Percentiles rank a stretch among this genome's conserved stretches.
Conservation (phyloP, 2,888 invertebrate species). For the Anaspis maculata region DNA sequence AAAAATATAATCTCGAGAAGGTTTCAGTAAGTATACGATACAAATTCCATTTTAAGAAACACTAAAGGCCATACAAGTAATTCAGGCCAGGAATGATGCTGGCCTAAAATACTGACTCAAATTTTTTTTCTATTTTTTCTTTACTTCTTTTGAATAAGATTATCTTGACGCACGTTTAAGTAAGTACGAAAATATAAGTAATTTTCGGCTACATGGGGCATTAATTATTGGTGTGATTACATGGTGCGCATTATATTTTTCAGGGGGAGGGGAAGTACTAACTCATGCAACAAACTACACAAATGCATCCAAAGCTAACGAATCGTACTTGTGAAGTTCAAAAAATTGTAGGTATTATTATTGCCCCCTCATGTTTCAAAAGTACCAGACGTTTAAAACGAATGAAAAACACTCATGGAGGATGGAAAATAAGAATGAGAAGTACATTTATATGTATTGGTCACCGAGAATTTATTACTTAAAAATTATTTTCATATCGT, state of each 20-base stretch:
- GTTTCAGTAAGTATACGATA: conserved; percentile 36
- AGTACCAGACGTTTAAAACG: no score
- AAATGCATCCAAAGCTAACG: no score
- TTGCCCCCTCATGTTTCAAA: no score
- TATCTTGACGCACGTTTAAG: conserved; percentile 53
- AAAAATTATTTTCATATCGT: conserved; percentile 18
- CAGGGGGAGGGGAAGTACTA: no score
- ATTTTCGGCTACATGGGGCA: conserved; percentile 30
- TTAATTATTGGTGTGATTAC: conserved; percentile 33
- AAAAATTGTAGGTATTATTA: no score
- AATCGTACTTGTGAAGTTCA: no score
- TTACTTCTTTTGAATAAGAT: conserved; percentile 25
- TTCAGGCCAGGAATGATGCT: conserved; percentile 34
- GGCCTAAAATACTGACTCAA: no score
- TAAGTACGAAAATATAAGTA: conserved; percentile 53
- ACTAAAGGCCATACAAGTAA: conserved; percentile 31
- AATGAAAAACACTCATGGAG: no score
- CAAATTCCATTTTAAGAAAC: conserved; percentile 31
- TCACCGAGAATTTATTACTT: conserved; percentile 24
- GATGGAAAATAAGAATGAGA: conserved; percentile 25
- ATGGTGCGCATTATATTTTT: conserved; percentile 33
- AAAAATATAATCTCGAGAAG: conserved; percentile 38
- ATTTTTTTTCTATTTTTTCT: neutral
- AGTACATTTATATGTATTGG: conserved; percentile 23
- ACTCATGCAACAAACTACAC: conserved; percentile 18